Evolutionary conservation across 2,113 vertebrate genomes (phyloP), one percentile per base, ranked within the genome.

Genomic region (Hippocampus guttulatus): DNA sequence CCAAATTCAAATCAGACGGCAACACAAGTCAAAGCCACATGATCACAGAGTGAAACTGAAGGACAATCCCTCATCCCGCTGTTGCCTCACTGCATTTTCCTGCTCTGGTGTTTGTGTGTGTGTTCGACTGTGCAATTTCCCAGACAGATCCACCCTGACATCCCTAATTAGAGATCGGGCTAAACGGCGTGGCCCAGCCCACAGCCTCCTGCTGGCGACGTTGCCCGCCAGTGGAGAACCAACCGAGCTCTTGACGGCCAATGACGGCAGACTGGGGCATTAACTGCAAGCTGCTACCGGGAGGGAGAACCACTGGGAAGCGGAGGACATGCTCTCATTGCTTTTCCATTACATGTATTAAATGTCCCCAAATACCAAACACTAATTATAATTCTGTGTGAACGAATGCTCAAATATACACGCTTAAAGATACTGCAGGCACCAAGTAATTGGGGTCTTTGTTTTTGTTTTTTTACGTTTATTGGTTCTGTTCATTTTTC

Each of bases 161-260:
- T 84, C 77, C 80, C 87, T 91, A 92, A 91, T 92, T 92, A 92
- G 83, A 92, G 91, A 92, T 88, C 81, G 86, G 90, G 75, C 80
- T 64, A 58, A 73, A 82, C 74, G 68, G 84, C 78, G 63, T 65
- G 86, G 86, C 85, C 82, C 85, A 63, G 80, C 85, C 87, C 87
- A 82, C 81, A 82, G 85, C 85, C 88, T 87, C 84, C 81, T 8
- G 83, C 88, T 91, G 91, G 91, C 89, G 88, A 52, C 57, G 80
- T 81, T 76, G 86, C 84, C 88, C 83, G 67, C 82, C 86, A 81
- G 87, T 89, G 86, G 88, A 78, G 81, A 74, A 86, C 83, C 85
- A 4, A 80, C 63, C 45, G 65, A 79, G 25, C 70, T 72, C 77
- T 65, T 64, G 54, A 64, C 54, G 40, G 77, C 85, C 88, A 87